Evolutionary conservation across 2,797 vertebrate genomes (phyloP).

Genomic region (Takifugu ocellatus): DNA sequence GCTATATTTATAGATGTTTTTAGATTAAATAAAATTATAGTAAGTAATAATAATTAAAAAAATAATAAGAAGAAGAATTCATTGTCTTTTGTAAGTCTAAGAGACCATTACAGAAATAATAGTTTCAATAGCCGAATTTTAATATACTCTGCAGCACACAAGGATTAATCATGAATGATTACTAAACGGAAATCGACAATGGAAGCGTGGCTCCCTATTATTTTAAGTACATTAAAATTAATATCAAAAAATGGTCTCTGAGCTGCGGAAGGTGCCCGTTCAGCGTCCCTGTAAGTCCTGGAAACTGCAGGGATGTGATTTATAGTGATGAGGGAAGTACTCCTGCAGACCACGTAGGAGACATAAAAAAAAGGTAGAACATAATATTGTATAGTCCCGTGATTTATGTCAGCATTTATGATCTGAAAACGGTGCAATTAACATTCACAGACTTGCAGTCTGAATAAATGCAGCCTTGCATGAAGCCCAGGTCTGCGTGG

Average conservation of each 20-base stretch:
- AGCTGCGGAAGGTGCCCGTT: constrained; percentile 79
- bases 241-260: constrained; percentile 56
- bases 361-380: constrained; percentile 70
- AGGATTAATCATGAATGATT: constrained; percentile 45
- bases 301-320: constrained; percentile 76
- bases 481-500: constrained; percentile 30
- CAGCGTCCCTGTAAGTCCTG: constrained; percentile 60
- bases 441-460: constrained; percentile 66
- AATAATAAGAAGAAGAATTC: constrained; percentile 19
- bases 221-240: constrained; percentile 63
- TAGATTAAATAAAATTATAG: no score
- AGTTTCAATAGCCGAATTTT: constrained; percentile 32
- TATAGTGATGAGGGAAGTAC: constrained; percentile 69
- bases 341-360: constrained; percentile 70
- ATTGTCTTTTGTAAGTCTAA: neutral
- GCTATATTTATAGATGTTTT: no score
- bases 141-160: constrained; percentile 36
- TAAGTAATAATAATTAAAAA: constrained; percentile 18
- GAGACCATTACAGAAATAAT: constrained; percentile 30
- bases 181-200: constrained; percentile 34
- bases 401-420: constrained; percentile 79
- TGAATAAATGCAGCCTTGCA: constrained; percentile 60
- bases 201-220: constrained; percentile 30
- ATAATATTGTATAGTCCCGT: constrained; percentile 72
- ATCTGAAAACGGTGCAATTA: constrained; percentile 77